Percentiles rank a stretch among this genome's conserved stretches.
Evolutionary conservation across 2,888 invertebrate genomes (phyloP).

Genomic region (Sphaerophoria taeniata): DNA sequence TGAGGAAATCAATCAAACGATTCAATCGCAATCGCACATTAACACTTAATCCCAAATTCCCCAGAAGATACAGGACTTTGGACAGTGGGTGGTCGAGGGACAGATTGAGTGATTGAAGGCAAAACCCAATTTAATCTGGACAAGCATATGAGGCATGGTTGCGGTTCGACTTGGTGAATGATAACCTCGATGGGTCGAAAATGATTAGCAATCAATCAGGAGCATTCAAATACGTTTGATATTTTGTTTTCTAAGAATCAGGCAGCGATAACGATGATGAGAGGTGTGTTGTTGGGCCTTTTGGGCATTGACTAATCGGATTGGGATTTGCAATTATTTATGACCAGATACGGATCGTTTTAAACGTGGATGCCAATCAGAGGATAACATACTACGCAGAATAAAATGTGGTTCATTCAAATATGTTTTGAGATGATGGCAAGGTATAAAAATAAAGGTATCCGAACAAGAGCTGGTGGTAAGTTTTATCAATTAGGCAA

Average conservation of each 20-base stretch:
- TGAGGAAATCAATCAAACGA: slow-evolving; percentile 64
- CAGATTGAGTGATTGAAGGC: slow-evolving; percentile 6
- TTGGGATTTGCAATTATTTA: slow-evolving; percentile 41
- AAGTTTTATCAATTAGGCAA: too few relatives aligned
- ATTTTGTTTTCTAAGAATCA: not conserved
- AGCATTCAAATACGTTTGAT: slow-evolving; percentile 23
- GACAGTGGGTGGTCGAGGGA: not conserved
- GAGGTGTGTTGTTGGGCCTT: slow-evolving; percentile 12
- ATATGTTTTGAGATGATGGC: too few relatives aligned
- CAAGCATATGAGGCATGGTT: slow-evolving; percentile 51
- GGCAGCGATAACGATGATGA: slow-evolving; percentile 13
- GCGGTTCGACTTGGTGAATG: slow-evolving; percentile 45
- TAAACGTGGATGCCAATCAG: not conserved
- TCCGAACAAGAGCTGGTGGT: too few relatives aligned
- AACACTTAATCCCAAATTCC: slow-evolving; percentile 60
- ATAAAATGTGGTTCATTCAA: too few relatives aligned
- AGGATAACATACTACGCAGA: too few relatives aligned
- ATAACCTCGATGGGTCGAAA: slow-evolving; percentile 35
- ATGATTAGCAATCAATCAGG: slow-evolving; percentile 70
- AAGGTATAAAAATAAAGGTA: too few relatives aligned
- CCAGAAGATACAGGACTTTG: not conserved
- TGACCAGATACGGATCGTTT: slow-evolving; percentile 1
- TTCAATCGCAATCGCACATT: slow-evolving; percentile 58
- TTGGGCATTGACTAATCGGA: not conserved
- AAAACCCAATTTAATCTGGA: slow-evolving; percentile 64